Percentiles rank a stretch among this genome's conserved stretches.
These are phyloP conservation scores for Synanthedon myopaeformis DNA, from an alignment of 2,888 invertebrate genomes.

Conservation along the genomic window DNA sequence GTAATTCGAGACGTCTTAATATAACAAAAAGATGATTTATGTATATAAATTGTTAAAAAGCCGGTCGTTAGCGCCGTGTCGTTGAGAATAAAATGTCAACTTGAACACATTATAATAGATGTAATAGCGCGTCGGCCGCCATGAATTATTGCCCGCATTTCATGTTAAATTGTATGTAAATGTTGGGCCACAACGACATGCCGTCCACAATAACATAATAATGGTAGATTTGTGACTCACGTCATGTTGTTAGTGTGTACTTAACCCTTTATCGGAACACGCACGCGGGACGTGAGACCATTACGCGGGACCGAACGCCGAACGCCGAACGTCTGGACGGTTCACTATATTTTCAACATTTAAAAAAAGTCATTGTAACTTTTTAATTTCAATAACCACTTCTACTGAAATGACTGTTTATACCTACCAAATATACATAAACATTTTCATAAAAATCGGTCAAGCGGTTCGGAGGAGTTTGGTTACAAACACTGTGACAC, in stretches of 20 bases:
- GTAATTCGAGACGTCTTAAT: too few relatives aligned
- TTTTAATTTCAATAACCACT: too few relatives aligned
- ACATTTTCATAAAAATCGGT: too few relatives aligned
- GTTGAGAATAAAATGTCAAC: conserved; percentile 24
- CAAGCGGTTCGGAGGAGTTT: too few relatives aligned
- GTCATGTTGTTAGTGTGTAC: conserved; percentile 68
- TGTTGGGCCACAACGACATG: conserved; percentile 56
- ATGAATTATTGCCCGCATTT: conserved; percentile 68
- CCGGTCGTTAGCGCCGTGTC: background rate
- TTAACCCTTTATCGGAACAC: conserved; percentile 70
- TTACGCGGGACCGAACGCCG: conserved; percentile 34
- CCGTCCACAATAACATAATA: conserved; percentile 70
- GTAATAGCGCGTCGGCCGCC: conserved; percentile 60
- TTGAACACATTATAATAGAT: conserved; percentile 65
- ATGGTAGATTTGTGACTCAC: conserved; percentile 69
- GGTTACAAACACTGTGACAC: too few relatives aligned
- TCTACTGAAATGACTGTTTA: too few relatives aligned
- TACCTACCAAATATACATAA: too few relatives aligned
- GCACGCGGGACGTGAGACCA: conserved; percentile 67
- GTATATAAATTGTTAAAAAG: background rate
- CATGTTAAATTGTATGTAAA: conserved; percentile 70
- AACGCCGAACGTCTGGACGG: conserved; percentile 13
- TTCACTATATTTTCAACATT: conserved; percentile 7
- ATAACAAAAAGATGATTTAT: background rate
- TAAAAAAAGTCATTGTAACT: conserved; percentile 17